Conservation (phyloP, 2,797 vertebrate genomes). For the Dicrostonyx torquatus region DNA sequence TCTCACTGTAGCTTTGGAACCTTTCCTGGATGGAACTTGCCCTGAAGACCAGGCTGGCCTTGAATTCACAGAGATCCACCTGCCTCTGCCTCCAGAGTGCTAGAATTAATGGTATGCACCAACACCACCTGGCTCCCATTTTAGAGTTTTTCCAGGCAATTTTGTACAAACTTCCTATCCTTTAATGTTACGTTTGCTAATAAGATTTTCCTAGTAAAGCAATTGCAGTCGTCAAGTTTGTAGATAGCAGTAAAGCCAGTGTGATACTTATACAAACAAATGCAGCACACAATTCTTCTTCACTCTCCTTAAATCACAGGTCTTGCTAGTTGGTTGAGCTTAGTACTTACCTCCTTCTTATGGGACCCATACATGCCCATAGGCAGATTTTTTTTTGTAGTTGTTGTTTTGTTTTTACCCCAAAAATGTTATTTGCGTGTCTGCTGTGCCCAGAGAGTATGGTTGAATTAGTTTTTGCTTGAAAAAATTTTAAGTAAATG, state of each 20-base stretch:
- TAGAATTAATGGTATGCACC: too few species aligned
- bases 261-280: neutral
- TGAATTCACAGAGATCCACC: too few species aligned
- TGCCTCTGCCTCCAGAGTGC: too few species aligned
- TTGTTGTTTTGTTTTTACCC: neutral
- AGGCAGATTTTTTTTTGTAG: neutral
- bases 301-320: neutral
- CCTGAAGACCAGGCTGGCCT: too few species aligned
- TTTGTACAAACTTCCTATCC: neutral
- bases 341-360: neutral
- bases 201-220: neutral
- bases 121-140: too few species aligned
- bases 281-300: neutral
- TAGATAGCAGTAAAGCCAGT: neutral
- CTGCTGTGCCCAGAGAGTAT: neutral
- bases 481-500: slow-evolving; percentile 34
- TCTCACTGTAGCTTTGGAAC: too few species aligned
- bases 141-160: neutral
- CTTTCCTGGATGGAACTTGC: too few species aligned
- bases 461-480: slow-evolving; percentile 58
- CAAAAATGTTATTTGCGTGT: neutral
- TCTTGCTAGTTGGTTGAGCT: neutral
- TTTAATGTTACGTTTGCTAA: neutral
- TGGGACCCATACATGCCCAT: neutral
- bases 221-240: neutral